Conservation (phyloP, 2,113 vertebrate species). For the Prunella fulvescens region DNA sequence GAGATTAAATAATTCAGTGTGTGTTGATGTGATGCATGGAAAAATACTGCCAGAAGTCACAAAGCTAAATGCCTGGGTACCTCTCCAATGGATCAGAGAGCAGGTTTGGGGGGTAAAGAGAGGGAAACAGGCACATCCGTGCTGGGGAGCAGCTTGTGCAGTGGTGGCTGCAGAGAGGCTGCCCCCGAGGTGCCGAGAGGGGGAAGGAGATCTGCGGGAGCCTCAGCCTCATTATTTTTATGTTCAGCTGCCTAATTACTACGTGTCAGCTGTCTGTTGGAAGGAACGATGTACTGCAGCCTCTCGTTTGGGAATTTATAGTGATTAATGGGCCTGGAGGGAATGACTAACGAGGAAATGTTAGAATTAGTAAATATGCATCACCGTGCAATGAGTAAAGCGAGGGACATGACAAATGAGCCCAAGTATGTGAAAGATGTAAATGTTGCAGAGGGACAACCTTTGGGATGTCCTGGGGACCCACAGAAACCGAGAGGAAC, state of each 20-base stretch:
- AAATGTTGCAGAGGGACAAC: background rate
- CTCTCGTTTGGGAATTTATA: conserved; percentile 58
- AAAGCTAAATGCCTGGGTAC: background rate
- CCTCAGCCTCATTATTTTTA: conserved; percentile 63
- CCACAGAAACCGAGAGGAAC: rapidly evolving
- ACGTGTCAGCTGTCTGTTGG: conserved; percentile 65
- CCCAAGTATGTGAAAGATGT: background rate
- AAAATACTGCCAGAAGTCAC: background rate
- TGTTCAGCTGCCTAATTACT: conserved; percentile 68
- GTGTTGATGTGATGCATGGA: background rate
- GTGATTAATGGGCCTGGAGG: conserved; percentile 64
- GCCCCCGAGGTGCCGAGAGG: conserved; percentile 23
- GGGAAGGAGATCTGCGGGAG: conserved; percentile 52
- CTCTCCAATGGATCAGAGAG: background rate
- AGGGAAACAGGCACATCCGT: background rate
- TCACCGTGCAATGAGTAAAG: conserved; percentile 38
- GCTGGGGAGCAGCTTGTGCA: conserved; percentile 20
- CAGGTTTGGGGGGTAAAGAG: background rate
- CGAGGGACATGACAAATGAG: conserved; percentile 9
- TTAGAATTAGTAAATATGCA: conserved; percentile 65
- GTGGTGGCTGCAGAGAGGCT: background rate
- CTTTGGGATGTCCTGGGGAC: background rate
- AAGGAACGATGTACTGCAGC: conserved; percentile 47
- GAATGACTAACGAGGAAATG: conserved; percentile 62
- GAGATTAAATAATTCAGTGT: conserved; percentile 32